Evolutionary conservation across 2,113 vertebrate species (phyloP), one percentile per base, ranked within the genome.

Genomic region (Zosterops japonicus): DNA sequence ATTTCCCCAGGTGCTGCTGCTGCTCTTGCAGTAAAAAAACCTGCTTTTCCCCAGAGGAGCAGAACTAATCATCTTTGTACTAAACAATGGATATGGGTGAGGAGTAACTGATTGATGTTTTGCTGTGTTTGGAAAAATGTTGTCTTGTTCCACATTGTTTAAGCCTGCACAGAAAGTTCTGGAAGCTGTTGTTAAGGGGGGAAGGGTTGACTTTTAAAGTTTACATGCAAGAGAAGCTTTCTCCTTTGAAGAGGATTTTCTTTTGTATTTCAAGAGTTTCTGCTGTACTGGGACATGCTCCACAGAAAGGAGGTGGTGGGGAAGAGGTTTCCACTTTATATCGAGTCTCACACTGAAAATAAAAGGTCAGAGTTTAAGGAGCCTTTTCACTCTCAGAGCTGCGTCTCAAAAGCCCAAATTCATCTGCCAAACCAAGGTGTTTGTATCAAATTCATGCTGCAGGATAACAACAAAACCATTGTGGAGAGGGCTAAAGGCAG

Each of bases 301-400:
- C 80, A 78, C 63, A 63, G 83, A 29, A 93, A 63, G 0, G 12
- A 46, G 50, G 57, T 67, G 77, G 88, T 93, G 87, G 91, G 65
- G 17, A 63, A 91, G 7, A 91, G 76, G 76, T 88, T 97, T 97
- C 96, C 80, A 94, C 72, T 94, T 88, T 35, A 28, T 78, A 71
- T 75, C 23, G n/a, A 87, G 77, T 83, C 85, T 92, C 83, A 80
- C 94, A 83, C 96, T 97, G 71, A 93, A 96, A 81, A 97, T 95
- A 97, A 96, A 96, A 93, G 68, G 86, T 47, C 13, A 11, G 89
- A 79, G 72, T 86, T 95, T 83, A 86, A 90, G 67, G 70, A 81
- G 75, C 39, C 36, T 95, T 49, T 82, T 65, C 36, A 68, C 77
- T 91, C 64, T 55, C 47, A 41, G 78, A 87, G 42, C 33, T 60